Conservation (phyloP, 1,140 invertebrate species). For the Orchestia grillus region DNA sequence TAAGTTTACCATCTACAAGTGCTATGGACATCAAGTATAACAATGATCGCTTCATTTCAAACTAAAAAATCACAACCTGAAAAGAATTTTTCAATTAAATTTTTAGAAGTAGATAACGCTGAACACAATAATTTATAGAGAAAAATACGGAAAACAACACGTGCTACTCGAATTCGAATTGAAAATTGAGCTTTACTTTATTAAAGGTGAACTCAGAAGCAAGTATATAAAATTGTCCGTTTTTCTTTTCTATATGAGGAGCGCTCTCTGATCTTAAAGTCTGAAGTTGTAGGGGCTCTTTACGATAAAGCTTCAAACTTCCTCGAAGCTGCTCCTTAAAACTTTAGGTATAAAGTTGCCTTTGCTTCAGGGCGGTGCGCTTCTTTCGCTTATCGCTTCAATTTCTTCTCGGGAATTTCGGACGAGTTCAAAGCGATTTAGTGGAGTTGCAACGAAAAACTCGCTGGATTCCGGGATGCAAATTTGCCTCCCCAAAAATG, state of each 20-base stretch:
- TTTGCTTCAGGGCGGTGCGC: neutral
- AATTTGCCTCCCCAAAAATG: conserved; percentile 8
- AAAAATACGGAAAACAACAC: neutral
- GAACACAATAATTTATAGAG: neutral
- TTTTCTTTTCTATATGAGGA: neutral
- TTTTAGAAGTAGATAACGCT: neutral
- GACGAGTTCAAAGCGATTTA: conserved; percentile 47
- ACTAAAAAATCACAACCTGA: neutral
- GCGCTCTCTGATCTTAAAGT: neutral
- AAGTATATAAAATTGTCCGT: neutral
- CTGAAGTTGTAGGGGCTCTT: neutral
- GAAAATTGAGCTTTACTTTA: neutral
- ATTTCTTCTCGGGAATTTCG: neutral
- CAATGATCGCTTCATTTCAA: neutral
- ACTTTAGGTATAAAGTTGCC: neutral
- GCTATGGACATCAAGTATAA: neutral
- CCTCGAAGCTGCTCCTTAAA: neutral
- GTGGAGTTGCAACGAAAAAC: conserved; percentile 23
- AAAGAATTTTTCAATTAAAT: neutral
- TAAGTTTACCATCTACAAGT: neutral
- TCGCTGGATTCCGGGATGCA: conserved; percentile 45
- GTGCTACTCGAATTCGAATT: neutral
- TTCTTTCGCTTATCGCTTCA: conserved; percentile 35
- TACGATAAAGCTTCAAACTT: conserved; percentile 8
- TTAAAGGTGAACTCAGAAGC: neutral